Base-by-base conservation (phyloP, 1,140 invertebrate species). In the Aradophagus sp. region DNA sequence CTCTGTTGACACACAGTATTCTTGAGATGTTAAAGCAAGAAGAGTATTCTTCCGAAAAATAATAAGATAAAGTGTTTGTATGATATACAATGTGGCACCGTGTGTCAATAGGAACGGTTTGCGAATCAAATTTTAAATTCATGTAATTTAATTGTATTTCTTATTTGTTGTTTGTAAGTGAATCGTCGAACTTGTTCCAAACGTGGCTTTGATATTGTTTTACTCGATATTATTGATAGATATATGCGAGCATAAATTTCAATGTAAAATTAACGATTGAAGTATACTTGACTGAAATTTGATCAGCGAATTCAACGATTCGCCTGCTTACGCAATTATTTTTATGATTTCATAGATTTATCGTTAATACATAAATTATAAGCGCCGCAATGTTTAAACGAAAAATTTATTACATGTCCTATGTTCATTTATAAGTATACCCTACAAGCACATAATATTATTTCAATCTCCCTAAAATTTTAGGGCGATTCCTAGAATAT, bases 351-450 rank as follows among this genome's bases (percentile, higher is more conserved):
- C 42, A 65, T 65, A 66, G 52, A 35, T 56, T 66, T 56, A 55
- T 65, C 15, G 44, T 66, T 66, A 50, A 35, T 50, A n/a, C n/a
- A 66, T 66, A 56, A 66, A 66, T 66, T 66, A 50, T 50, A 66
- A 48, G 52, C 36, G 52, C 36, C 44, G 50, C 62, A 66, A 66
- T 48, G 35, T 66, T 56, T 39, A 55, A 66, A 36, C 62, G 44
- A 66, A 56, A n/a, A 55, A 50, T 66, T 66, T 66, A 66, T 56
- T 56, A 66, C 52, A 48, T 66, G 62, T 66, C 62, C 62, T 66
- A 56, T 56, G 52, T 66, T 66, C 52, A 65, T 65, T 55, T 65
- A 65, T 55, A 65, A 65, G 55, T 63, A 63, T n/a, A n/a, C n/a
- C n/a, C n/a, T n/a, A n/a, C n/a, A n/a, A n/a, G n/a, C n/a, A n/a